phyloP scores from a whole-genome alignment of 2,113 vertebrate genomes.

The Centropus bengalensis region DNA sequence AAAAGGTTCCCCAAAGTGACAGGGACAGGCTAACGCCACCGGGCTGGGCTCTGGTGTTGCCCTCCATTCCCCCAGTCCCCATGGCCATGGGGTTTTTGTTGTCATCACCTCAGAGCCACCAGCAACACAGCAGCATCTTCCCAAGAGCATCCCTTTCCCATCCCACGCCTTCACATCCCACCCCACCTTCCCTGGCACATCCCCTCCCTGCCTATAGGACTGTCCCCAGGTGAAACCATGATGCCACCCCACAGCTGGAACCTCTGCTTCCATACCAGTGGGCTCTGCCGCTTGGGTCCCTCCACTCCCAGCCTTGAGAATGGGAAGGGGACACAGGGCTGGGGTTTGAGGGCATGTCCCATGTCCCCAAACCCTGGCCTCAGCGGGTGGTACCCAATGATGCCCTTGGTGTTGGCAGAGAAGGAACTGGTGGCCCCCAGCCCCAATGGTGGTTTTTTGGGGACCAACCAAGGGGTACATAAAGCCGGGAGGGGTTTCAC shows the following conservation, averaged over 20 bases:
- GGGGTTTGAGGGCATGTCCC: background rate
- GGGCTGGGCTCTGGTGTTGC: background rate
- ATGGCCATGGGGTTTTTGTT: background rate
- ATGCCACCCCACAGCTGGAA: background rate
- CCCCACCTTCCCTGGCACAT: background rate
- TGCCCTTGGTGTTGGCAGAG: background rate
- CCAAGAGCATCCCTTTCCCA: background rate
- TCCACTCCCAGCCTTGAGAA: background rate
- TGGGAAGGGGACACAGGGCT: background rate
- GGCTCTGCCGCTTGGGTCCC: background rate
- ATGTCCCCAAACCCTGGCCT: background rate
- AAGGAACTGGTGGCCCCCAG: background rate
- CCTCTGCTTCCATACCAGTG: accelerated
- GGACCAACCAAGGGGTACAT: accelerated
- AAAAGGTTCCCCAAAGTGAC: background rate
- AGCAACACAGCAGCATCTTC: background rate
- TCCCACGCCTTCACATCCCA: accelerated
- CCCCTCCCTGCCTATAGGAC: background rate
- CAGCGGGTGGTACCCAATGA: no score
- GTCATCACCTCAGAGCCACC: background rate
- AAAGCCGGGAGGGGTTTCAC: background rate
- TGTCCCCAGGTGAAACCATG: background rate
- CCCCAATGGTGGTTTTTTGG: accelerated
- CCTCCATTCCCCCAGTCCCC: background rate
- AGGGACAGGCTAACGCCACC: background rate